Base-by-base conservation (phyloP, 2,797 vertebrate genomes). In the Bryconaethiops microstoma region DNA sequence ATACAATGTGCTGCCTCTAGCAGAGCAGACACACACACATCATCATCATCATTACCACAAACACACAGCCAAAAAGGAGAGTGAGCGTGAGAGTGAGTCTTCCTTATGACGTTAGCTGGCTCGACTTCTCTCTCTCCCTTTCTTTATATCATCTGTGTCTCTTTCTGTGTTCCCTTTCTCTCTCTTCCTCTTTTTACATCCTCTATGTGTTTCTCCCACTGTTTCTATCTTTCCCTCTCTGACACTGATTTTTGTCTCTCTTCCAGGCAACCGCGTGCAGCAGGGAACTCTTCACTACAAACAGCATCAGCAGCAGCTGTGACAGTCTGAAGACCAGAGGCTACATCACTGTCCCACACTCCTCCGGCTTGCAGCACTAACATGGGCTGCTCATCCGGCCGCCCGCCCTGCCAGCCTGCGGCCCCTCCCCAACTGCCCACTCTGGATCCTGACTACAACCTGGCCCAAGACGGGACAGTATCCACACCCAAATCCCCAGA, bases 331-430 rank as follows among this genome's bases (percentile, higher is more conserved):
- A 67, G 25, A 60, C 71, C 62, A 59, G 29, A 16, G 39, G 19
- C 40, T 68, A 57, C 63, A 25, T 79, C 65, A 48, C 40, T 65
- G 64, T 19, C 69, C 64, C 40, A 25, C 5, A 45, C 74, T 42
- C 60, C 57, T 83, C 75, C 70, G 83, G 87, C 77, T 85, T 2
- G 77, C 52, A 55, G 82, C 86, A 87, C 84, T 5, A 62, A 93
- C 87, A 97, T 96, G 95, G 96, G 95, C 87, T 96, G 95, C 90
- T 96, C 95, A 79, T 96, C 96, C 9, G 95, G 94, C 50, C 93
- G 90, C 57, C 92, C 96, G 84, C 92, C 94, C 78, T 92, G 93
- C 80, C 94, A 96, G 82, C 92, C 94, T 82, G 94, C 94, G 0
- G 93, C 93, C 79, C 68, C 91, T 0, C 93, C 88, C 52, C 81